Percentiles rank a stretch among this genome's conserved stretches.
Evolutionary conservation across 2,113 vertebrate species (phyloP).

Genomic region (Cinclus cinclus): DNA sequence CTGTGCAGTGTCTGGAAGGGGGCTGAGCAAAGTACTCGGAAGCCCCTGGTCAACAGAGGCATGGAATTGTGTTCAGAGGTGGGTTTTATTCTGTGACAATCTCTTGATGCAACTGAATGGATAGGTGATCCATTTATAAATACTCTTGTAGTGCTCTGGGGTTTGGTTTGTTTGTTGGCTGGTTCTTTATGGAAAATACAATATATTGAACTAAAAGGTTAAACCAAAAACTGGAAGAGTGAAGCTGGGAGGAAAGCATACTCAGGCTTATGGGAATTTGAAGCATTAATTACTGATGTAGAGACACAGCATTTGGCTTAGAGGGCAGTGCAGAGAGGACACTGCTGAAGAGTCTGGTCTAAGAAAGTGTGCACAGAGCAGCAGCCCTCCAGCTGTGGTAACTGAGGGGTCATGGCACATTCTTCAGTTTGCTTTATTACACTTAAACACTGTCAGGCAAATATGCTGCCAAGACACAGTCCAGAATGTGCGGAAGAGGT

Average conservation of each 20-base stretch:
- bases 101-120: background rate
- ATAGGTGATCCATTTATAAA: background rate
- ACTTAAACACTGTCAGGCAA: background rate
- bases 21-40: fast-evolving
- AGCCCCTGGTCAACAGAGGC: background rate
- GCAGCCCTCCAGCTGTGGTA: background rate
- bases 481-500: background rate
- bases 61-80: background rate
- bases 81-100: background rate
- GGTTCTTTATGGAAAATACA: background rate
- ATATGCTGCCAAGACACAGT: background rate
- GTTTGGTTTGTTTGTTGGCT: background rate
- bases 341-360: background rate
- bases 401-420: background rate
- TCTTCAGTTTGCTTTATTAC: background rate
- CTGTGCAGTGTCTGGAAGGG: background rate
- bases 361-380: background rate
- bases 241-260: background rate
- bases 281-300: background rate
- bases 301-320: background rate
- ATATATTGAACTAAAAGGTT: background rate
- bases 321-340: background rate
- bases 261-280: background rate
- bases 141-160: background rate
- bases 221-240: background rate